Evolutionary conservation across 2,113 vertebrate species (phyloP).

Genomic region (Cyphomyrus discorhynchus): DNA sequence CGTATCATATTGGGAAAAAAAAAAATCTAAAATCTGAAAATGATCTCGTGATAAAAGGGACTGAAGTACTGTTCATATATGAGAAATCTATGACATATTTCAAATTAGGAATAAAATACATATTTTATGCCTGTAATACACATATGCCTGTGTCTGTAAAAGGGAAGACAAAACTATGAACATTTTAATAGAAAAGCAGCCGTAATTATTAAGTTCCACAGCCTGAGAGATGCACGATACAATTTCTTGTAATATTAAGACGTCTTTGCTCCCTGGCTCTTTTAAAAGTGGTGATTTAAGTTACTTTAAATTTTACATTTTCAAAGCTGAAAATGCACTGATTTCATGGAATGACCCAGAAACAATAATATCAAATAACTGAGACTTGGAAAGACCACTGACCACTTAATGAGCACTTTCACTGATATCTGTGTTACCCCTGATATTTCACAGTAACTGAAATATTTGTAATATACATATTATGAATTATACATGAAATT

Average conservation of each 20-base stretch:
- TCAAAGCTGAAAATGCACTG: background rate
- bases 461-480: background rate
- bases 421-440: background rate
- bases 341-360: no score
- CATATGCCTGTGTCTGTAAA: no score
- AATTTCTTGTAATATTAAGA: background rate
- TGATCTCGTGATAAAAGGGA: background rate
- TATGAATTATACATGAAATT: background rate
- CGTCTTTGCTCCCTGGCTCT: background rate
- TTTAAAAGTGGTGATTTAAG: background rate
- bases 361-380: background rate
- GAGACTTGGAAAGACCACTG: background rate
- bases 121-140: no score
- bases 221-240: background rate
- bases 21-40: background rate
- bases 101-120: no score
- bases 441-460: background rate
- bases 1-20: background rate
- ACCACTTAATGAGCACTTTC: background rate
- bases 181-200: no score
- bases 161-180: no score
- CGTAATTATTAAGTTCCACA: no score
- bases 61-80: no score
- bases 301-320: background rate
- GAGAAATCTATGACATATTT: no score